Evolutionary conservation across 2,888 invertebrate species (phyloP), one percentile per base, ranked within the genome.

Genomic region (Ormyrus pomaceus): DNA sequence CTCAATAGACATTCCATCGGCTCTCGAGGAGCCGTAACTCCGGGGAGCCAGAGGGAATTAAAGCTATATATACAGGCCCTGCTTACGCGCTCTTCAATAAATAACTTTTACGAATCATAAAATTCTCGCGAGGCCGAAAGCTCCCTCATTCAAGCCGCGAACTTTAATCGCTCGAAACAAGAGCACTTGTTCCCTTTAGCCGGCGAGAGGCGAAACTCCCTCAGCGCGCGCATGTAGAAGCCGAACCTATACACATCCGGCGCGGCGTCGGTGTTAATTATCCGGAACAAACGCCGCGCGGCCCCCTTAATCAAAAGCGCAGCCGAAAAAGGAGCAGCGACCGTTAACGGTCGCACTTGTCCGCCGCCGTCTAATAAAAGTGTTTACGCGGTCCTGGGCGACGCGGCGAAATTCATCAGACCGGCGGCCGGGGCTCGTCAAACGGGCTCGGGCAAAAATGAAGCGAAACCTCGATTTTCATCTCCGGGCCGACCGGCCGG

Each of bases 31-130:
- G 62, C 58, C 2, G 48, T 71, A 45, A n/a, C 34, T 48, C 50
- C n/a, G 64, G 6, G n/a, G 61, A 53, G 66, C 71, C 56, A 9
- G 46, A 55, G 76, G 71, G 55, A 66, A 80, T 72, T 74, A 74
- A 69, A 64, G 64, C 51, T 74, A 65, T 19, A 19, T 19, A 19
- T 19, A 19, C 2, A 19, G 19, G 74, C 34, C 51, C 19, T 19
- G 56, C 51, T 34, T 53, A 66, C 5, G 8, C n/a, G 45, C 59
- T 61, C 76, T 61, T 11, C 65, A 62, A 80, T 80, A 80, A 72
- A 80, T 80, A 72, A 75, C 65, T 58, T 77, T 80, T 68, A 80
- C 72, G 77, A 72, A 80, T 80, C 80, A 75, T 73, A 73, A 72
- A 72, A 77, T 62, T 77, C 80, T 72, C 68, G 66, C 71, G 76